Conservation (phyloP, 2,113 vertebrate species). For the Sebastes fasciatus region DNA sequence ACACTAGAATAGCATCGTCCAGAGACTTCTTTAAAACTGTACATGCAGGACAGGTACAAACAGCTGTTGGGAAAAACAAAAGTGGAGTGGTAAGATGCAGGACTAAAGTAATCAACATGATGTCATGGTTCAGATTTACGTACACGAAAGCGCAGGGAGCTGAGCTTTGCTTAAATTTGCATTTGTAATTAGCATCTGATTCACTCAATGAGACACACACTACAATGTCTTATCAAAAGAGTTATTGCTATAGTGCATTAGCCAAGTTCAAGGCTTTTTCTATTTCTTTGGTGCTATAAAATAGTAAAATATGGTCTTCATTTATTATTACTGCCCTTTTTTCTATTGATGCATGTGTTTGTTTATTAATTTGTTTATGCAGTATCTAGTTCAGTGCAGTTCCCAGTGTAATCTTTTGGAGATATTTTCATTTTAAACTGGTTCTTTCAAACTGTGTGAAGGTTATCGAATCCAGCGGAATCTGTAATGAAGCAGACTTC, state of each 20-base stretch:
- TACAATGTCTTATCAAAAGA: neutral
- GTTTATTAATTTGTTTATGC: neutral
- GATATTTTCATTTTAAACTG: neutral
- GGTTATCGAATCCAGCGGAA: neutral
- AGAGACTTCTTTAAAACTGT: neutral
- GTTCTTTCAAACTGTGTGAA: neutral
- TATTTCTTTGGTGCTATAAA: neutral
- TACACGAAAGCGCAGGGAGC: neutral
- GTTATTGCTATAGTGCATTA: neutral
- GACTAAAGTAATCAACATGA: neutral
- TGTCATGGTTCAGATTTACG: neutral
- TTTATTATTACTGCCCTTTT: neutral
- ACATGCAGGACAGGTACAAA: constrained; percentile 6
- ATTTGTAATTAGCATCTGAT: neutral
- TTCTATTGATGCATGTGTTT: neutral
- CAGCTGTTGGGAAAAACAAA: neutral
- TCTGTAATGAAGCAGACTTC: neutral
- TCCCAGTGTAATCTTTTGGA: neutral
- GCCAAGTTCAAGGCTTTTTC: neutral
- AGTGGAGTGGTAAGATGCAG: neutral
- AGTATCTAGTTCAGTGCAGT: neutral
- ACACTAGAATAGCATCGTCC: neutral
- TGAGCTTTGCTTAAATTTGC: neutral
- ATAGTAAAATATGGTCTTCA: neutral
- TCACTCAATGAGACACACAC: neutral